Conservation (phyloP, 37 sponge, comb jelly and placozoan species). For the Eunapius fragilis region DNA sequence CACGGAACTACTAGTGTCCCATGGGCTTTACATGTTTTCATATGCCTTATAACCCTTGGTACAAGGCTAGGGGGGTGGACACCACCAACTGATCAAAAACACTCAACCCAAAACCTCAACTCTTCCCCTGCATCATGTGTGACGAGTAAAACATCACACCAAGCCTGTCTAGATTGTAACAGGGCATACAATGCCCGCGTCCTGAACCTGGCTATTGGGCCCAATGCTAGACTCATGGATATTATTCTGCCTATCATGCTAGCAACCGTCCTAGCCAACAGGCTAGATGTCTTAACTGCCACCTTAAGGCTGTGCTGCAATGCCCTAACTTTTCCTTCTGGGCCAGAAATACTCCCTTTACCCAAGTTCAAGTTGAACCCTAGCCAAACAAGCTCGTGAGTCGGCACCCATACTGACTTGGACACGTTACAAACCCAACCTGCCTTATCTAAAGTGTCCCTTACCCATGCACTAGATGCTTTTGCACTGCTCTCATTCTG, state of each 20-base stretch:
- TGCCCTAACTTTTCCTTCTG: conserved; percentile 3
- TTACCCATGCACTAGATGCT: background rate
- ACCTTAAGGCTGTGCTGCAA: background rate
- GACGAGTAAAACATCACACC: background rate
- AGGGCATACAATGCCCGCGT: conserved; percentile 7
- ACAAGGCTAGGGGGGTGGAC: conserved; percentile 36
- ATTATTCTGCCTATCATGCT: conserved; percentile 22
- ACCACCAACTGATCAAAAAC: conserved; percentile 22
- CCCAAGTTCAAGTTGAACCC: conserved; percentile 10
- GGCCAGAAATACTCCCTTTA: conserved; percentile 9
- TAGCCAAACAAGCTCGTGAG: background rate
- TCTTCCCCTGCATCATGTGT: background rate
- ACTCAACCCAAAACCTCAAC: conserved; percentile 17
- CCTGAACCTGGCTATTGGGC: conserved; percentile 6
- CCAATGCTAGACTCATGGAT: conserved; percentile 16
- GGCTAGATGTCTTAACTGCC: no score
- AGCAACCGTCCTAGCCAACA: conserved; percentile 7
- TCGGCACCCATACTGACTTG: conserved; percentile 8
- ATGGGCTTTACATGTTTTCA: background rate
- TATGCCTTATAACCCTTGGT: conserved; percentile 30
- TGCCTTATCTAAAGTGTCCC: background rate
- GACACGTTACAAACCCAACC: conserved; percentile 1
- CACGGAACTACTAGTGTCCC: conserved; percentile 36
- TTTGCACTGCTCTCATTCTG: background rate
- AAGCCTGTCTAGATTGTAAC: background rate